Base-by-base conservation (phyloP, 1,140 invertebrate species). In the Plodia interpunctella region DNA sequence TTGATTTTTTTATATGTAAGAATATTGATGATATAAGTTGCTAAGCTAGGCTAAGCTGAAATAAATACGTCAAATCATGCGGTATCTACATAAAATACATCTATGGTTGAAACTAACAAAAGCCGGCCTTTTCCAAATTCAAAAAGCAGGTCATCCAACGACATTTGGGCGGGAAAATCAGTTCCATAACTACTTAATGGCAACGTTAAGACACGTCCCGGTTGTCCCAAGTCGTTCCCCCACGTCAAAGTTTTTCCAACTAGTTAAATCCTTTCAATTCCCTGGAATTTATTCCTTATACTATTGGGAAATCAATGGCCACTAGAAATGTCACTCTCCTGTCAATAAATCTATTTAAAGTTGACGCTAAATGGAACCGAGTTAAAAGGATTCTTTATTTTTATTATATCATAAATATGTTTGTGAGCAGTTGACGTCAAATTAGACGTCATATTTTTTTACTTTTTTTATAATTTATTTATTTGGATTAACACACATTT, bases 261-360 rank as follows among this genome's bases (percentile, higher is more conserved):
- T 71, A 60, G 63, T 68, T 67, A 59, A 72, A 72, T 60, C 70
- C 70, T 72, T 72, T 72, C 56, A 60, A 63, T 66, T 63, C 62
- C 38, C 35, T 30, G 15, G 65, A 50, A 44, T 53, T 53, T 53
- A 63, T 66, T 62, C 62, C 28, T 35, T 38, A 11, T 60, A 50
- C 59, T 25, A 50, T 53, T 62, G 55, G 60, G 60, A 57, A 57
- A 62, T 62, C 60, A 62, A 52, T 19, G 38, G 25, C 25, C 52
- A 60, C 52, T 60, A 55, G 52, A 60, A 60, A 18, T 52, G 58
- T 60, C 58, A 60, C 30, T 44, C 32, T 53, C 21, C 19, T 53
- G 57, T 59, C 56, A 58, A 28, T 28, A 53, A n/a, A 53, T 58
- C 19, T 51, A 58, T 58, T 21, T 51, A 58, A 30, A 59, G 50